Evolutionary conservation across 2,888 invertebrate genomes (phyloP).

Genomic region (Netelia fuscicornis): DNA sequence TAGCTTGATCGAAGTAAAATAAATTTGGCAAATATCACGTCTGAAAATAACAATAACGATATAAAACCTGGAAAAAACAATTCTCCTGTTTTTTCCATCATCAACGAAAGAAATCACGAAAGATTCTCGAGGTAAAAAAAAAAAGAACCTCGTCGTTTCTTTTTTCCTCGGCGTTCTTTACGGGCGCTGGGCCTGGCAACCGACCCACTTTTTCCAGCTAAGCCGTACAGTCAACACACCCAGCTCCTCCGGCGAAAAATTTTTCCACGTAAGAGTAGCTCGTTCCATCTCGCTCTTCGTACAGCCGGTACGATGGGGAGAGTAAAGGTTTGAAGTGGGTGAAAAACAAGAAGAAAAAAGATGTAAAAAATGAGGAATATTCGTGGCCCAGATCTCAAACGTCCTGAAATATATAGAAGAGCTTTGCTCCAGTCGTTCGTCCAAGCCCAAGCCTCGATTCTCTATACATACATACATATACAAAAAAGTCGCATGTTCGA

Average conservation of each 20-base stretch:
- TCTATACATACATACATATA: neutral
- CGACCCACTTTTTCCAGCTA: slow-evolving; percentile 57
- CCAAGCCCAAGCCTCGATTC: neutral
- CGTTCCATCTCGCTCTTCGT: neutral
- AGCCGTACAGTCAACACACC: slow-evolving; percentile 33
- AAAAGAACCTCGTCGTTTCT: neutral
- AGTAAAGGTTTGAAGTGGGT: neutral
- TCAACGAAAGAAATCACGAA: neutral
- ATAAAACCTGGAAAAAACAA: too few species aligned
- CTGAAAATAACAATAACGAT: too few species aligned
- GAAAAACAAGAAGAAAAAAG: slow-evolving; percentile 16
- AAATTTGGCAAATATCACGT: neutral
- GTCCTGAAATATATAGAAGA: slow-evolving; percentile 51
- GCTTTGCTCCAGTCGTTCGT: slow-evolving; percentile 40
- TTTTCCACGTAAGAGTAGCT: slow-evolving; percentile 12
- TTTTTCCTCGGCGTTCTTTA: neutral
- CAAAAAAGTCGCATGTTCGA: neutral
- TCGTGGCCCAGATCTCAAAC: slow-evolving; percentile 59
- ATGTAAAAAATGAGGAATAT: slow-evolving; percentile 40
- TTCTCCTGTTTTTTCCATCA: neutral
- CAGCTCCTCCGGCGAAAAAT: slow-evolving; percentile 9
- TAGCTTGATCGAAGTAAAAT: neutral
- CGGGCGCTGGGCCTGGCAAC: slow-evolving; percentile 55
- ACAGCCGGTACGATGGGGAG: neutral
- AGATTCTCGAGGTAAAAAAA: neutral